Evolutionary conservation across 1,140 invertebrate species (phyloP).

Genomic region (Apocrypta bakeri): DNA sequence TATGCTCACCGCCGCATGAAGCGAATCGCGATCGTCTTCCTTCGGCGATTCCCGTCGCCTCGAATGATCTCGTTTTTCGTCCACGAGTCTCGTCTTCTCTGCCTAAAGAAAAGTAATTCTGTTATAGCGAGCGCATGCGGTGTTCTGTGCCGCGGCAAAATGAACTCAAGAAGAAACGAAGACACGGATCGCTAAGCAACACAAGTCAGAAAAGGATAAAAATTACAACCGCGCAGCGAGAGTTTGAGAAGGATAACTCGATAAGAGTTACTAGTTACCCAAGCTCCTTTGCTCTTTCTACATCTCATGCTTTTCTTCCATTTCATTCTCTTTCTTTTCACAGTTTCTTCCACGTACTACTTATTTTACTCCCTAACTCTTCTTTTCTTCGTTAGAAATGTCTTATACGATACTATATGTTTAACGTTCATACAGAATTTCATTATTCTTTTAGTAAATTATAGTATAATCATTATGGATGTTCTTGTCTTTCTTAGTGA

Average conservation of each 20-base stretch:
- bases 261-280: constrained; percentile 56
- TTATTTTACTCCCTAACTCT: background rate
- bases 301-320: constrained; percentile 21
- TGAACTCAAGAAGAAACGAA: background rate
- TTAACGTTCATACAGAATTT: background rate
- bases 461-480: constrained; percentile 54
- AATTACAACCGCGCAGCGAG: constrained; percentile 19
- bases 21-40: background rate
- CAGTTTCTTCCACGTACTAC: constrained; percentile 52
- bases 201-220: background rate
- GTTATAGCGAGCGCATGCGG: background rate
- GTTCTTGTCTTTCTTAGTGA: background rate
- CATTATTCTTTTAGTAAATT: constrained; percentile 37
- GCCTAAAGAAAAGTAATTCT: constrained; percentile 27
- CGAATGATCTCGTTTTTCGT: background rate
- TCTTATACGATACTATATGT: background rate
- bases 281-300: constrained; percentile 26
- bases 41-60: background rate
- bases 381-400: background rate
- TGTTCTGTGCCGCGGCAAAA: background rate
- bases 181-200: background rate
- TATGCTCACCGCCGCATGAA: background rate
- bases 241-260: constrained; percentile 55
- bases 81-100: background rate
- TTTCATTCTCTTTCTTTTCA: constrained; percentile 20